Base-by-base conservation (phyloP, 2,113 vertebrate genomes). In the Thalassarche chlororhynchos region DNA sequence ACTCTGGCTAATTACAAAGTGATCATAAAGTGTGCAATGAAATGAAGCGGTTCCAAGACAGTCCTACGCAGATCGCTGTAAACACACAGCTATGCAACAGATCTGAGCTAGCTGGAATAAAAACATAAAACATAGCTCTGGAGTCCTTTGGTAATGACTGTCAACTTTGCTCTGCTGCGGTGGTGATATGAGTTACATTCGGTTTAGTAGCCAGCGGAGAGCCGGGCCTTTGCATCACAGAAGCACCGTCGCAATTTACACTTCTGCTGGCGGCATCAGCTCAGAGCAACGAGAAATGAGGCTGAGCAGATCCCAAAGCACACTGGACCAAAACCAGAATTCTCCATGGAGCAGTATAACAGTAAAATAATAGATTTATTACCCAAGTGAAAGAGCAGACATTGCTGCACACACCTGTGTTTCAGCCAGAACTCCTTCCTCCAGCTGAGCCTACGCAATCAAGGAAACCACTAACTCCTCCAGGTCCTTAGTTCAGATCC, bases 301-400 rank as follows among this genome's bases (percentile, higher is more conserved):
- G 64, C 61, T 84, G 89, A 94, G 81, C 76, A 80, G 75, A 88
- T 94, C 92, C 81, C 92, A 88, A 44, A 95, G 82, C 87, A 95
- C 31, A 24, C 66, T 71, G 68, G 89, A 96, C 83, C 90, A 92
- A 95, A 95, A 34, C 85, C 93, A 96, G 92, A 95, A 97, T 84
- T 87, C 95, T 95, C 96, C 8, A 1, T 0, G 49, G 94, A 93
- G 72, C 80, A 71, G 80, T 92, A 47, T 21, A 96, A 75, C 23
- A 68, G 76, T 77, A 89, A 93, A 97, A 96, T 85, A 85, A 95
- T 88, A 89, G 91, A 95, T 97, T 95, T 97, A 95, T 94, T 68
- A 65, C 64, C 78, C 87, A 94, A 93, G 81, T 71, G 81, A 91
- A 91, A 93, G 92, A 96, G 90, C 92, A 97, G 95, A 89, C 65